Evolutionary conservation across 2,888 invertebrate genomes (phyloP).

Genomic region (Lithophane ornitopus): DNA sequence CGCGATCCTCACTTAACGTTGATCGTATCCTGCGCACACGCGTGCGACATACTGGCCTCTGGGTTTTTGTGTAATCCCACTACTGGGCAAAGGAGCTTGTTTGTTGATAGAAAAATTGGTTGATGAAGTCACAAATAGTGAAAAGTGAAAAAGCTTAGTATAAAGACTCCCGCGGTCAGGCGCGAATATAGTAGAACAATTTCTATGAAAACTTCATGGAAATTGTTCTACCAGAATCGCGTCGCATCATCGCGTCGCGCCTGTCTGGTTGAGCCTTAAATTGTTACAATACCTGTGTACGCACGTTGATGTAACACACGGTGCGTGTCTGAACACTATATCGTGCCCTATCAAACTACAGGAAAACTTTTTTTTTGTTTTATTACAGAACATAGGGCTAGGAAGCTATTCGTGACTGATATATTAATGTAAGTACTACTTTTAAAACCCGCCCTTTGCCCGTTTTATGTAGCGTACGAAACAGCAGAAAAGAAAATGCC

Average conservation of each 20-base stretch:
- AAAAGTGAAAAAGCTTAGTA: background rate
- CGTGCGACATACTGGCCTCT: conserved; percentile 41
- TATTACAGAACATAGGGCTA: background rate
- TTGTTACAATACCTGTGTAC: background rate
- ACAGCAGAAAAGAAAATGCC: background rate
- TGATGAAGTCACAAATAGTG: background rate
- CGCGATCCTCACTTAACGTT: conserved; percentile 55
- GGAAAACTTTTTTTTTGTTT: background rate
- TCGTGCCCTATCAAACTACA: background rate
- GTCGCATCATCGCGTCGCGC: too few relatives aligned
- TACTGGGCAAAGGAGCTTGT: background rate
- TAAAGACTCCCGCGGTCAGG: too few relatives aligned
- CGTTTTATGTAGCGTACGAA: background rate
- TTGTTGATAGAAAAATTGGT: background rate
- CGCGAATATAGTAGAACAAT: too few relatives aligned
- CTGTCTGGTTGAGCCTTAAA: too few relatives aligned
- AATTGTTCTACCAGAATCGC: too few relatives aligned
- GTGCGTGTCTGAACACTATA: background rate
- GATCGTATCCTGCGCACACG: conserved; percentile 71
- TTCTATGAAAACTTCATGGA: too few relatives aligned
- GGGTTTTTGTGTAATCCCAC: background rate
- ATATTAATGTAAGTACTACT: background rate
- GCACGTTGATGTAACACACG: background rate
- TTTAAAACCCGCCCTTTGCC: background rate
- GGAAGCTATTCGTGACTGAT: conserved; percentile 4